These are phyloP conservation scores for Heliconius sara DNA, from an alignment of 2,888 invertebrate species.

Conservation along the genomic window DNA sequence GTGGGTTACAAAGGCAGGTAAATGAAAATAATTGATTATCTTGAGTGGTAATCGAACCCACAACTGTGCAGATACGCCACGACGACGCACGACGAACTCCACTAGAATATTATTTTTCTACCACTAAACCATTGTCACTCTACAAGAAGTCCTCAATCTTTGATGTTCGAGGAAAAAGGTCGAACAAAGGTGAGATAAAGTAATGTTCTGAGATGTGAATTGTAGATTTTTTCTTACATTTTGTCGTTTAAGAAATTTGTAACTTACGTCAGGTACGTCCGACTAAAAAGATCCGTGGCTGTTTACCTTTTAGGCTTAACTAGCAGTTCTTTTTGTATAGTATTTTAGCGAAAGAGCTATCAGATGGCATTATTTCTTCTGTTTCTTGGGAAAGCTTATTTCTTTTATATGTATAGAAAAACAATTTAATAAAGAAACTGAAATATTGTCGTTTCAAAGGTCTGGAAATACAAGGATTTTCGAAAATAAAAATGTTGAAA, in stretches of 20 bases:
- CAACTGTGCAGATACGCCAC: too few relatives aligned
- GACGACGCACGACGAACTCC: neutral
- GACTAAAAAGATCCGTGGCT: constrained; percentile 26
- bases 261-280: constrained; percentile 34
- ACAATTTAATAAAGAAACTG: neutral
- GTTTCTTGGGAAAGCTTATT: neutral
- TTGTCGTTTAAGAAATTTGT: constrained; percentile 47
- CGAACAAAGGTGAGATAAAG: constrained; percentile 60
- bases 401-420: neutral
- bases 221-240: constrained; percentile 42
- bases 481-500: neutral
- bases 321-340: constrained; percentile 11
- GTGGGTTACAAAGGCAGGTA: too few relatives aligned
- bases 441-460: neutral
- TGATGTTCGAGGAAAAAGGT: constrained; percentile 55
- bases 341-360: constrained; percentile 11
- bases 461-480: neutral
- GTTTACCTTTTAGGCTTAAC: constrained; percentile 21
- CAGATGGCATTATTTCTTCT: constrained; percentile 10
- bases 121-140: constrained; percentile 13
- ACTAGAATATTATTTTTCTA: neutral
- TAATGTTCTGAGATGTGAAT: constrained; percentile 48
- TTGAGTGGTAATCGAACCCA: neutral
- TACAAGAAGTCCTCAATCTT: constrained; percentile 58
- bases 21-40: neutral